A percentile compares a stretch with the other conserved stretches of the same genome.
Evolutionary conservation across 1,140 invertebrate species (phyloP).

Genomic region (Trachelipus rathkii): DNA sequence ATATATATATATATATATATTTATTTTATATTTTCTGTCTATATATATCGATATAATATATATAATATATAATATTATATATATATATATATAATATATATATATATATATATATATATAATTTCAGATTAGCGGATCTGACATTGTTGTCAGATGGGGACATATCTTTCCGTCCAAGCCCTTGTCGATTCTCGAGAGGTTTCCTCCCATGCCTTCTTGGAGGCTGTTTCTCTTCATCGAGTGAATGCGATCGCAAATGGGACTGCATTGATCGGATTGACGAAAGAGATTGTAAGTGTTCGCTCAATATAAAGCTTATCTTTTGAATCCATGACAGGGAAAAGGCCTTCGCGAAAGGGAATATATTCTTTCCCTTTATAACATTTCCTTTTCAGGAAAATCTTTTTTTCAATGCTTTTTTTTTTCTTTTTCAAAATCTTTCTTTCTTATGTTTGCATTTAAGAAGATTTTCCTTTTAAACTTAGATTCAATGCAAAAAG

Average conservation of each 20-base stretch:
- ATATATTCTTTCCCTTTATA: no score
- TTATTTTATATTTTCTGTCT: not conserved
- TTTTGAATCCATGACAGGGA: not conserved
- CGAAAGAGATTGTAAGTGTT: conserved; percentile 44
- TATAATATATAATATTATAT: conserved; percentile 15
- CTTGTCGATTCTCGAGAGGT: conserved; percentile 46
- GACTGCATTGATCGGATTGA: conserved; percentile 50
- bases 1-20: no score
- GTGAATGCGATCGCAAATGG: conserved; percentile 69
- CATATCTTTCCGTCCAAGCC: not conserved
- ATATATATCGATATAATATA: conserved; percentile 1
- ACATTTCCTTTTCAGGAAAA: no score
- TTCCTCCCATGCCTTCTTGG: conserved; percentile 73
- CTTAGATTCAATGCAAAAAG: no score
- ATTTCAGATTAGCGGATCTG: conserved; percentile 8
- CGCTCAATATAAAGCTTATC: not conserved
- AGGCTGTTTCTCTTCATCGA: conserved; percentile 63
- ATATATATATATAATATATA: not conserved
- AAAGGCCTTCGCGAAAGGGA: no score
- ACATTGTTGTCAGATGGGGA: conserved; percentile 7
- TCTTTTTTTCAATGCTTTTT: not conserved
- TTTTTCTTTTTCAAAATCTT: no score
- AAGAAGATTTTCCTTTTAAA: no score
- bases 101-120: conserved; percentile 20
- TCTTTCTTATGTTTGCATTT: no score